These are phyloP conservation scores for Adelognathus sp. DNA, from an alignment of 2,888 invertebrate genomes.

Conservation along the genomic window DNA sequence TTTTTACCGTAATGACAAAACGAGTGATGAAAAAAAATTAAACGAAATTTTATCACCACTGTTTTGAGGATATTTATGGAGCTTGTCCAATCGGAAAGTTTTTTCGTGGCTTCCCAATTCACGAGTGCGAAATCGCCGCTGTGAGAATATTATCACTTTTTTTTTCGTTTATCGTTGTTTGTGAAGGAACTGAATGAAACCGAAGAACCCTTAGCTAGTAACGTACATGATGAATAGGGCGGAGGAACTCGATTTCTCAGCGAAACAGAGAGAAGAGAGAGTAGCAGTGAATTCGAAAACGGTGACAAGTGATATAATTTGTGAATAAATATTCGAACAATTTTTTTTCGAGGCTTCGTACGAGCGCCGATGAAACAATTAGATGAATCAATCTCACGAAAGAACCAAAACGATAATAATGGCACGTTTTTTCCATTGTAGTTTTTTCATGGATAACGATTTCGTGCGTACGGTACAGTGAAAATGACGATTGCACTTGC, in stretches of 20 bases:
- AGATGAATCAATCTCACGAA: constrained; percentile 1
- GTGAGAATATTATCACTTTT: neutral
- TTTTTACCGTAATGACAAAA: neutral
- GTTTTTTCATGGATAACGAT: neutral
- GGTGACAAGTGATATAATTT: constrained; percentile 29
- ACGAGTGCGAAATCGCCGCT: neutral
- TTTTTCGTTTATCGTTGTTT: neutral
- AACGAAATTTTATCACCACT: neutral
- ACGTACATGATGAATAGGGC: neutral
- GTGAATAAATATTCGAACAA: neutral
- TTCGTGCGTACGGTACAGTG: neutral
- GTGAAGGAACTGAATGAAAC: constrained; percentile 2
- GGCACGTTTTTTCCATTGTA: neutral
- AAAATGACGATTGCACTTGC: constrained; percentile 5
- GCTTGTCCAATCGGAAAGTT: neutral
- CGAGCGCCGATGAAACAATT: neutral
- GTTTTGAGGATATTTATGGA: neutral
- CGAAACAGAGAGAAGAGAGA: neutral
- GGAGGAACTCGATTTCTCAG: no score
- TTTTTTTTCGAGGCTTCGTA: neutral
- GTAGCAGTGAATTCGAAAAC: constrained; percentile 1
- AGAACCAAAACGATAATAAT: neutral
- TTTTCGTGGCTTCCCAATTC: neutral
- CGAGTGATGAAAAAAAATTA: neutral
- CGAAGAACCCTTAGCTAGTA: constrained; percentile 31